Conservation (phyloP, 2,113 vertebrate genomes). For the Megalops atlanticus region DNA sequence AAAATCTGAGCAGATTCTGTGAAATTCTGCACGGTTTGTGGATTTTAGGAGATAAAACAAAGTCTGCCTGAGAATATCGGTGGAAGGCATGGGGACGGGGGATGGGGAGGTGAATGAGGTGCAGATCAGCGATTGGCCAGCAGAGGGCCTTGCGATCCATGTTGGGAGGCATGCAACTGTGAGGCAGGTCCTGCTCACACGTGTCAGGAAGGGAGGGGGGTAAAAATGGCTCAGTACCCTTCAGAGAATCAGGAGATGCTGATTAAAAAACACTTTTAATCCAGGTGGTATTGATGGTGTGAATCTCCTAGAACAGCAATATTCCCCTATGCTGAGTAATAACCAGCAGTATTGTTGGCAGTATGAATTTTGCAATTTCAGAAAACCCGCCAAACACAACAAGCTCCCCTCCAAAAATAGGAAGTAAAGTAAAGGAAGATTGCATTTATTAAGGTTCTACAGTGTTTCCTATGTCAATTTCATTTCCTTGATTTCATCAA, state of each 20-base stretch:
- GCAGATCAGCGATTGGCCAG: background rate
- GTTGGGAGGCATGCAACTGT: no score
- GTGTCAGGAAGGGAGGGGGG: slow-evolving; percentile 2
- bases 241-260: background rate
- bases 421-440: no score
- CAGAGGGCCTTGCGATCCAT: background rate
- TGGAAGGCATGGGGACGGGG: no score
- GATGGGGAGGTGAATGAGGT: background rate
- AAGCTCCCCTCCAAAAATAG: no score
- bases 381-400: no score
- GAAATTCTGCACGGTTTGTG: no score
- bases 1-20: no score
- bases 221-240: background rate
- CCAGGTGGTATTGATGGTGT: background rate
- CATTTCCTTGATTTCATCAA: background rate
- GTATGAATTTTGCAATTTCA: no score
- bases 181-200: background rate
- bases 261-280: background rate
- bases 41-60: no score
- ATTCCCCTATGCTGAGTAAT: no score
- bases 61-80: no score
- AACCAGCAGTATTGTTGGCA: no score
- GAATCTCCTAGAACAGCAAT: background rate
- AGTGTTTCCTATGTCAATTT: background rate
- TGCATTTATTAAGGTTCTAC: background rate